Conservation (phyloP, 2,113 vertebrate species). For the Nothoprocta perdicaria region DNA sequence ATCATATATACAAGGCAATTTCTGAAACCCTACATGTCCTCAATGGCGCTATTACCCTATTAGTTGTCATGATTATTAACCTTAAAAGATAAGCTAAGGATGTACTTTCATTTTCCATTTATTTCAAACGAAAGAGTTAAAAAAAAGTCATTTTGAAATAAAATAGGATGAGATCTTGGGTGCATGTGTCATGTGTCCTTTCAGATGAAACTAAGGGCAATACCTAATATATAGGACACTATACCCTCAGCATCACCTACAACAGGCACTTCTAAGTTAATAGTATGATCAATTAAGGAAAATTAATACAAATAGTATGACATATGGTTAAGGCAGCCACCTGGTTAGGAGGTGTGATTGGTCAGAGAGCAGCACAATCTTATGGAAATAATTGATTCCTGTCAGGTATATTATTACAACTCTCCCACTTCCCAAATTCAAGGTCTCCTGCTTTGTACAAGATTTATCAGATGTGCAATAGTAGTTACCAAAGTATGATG, state of each 20-base stretch:
- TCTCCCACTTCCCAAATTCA: conserved; percentile 18
- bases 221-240: neutral
- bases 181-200: neutral
- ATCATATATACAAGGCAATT: neutral
- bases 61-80: neutral
- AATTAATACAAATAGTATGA: conserved; percentile 22
- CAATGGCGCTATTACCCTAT: neutral
- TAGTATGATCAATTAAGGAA: conserved; percentile 44
- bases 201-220: neutral
- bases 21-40: neutral
- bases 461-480: conserved; percentile 13
- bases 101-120: neutral
- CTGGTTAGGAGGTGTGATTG: neutral
- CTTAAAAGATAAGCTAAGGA: neutral
- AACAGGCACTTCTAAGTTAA: conserved; percentile 32
- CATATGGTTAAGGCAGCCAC: neutral
- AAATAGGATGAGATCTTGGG: neutral
- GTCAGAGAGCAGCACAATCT: neutral
- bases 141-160: neutral
- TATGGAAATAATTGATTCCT: conserved; percentile 5
- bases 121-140: neutral
- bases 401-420: neutral
- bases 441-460: conserved; percentile 1
- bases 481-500: conserved; percentile 26
- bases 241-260: conserved; percentile 6